These are phyloP conservation scores for Chaunax sp. DNA, from an alignment of 2,797 vertebrate species.

Conservation along the genomic window DNA sequence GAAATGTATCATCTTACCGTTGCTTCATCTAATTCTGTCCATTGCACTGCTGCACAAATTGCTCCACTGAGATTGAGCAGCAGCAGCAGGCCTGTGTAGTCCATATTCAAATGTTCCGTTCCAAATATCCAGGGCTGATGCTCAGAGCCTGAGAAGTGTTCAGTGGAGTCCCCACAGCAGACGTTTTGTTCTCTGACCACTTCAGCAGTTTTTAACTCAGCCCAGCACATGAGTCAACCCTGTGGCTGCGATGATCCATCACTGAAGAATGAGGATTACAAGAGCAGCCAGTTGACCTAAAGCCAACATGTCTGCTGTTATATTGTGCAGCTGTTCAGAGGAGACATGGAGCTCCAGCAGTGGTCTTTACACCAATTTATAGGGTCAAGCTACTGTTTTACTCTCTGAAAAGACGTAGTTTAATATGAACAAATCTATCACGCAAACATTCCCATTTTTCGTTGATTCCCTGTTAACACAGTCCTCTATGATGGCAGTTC, in stretches of 20 bases:
- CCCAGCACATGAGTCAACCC: conserved; percentile 74
- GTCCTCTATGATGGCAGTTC: conserved; percentile 3
- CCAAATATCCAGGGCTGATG: conserved; percentile 4
- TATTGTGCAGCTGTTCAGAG: conserved; percentile 47
- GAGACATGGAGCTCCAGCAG: conserved; percentile 1
- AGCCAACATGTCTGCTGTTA: conserved; percentile 46
- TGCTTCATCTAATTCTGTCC: conserved; percentile 77
- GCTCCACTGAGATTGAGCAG: conserved; percentile 50
- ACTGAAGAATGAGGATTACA: conserved; percentile 75
- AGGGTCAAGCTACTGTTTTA: neutral
- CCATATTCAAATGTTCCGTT: conserved; percentile 51
- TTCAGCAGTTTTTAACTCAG: conserved; percentile 66
- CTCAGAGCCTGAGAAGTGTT: conserved; percentile 25
- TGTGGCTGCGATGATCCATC: conserved; percentile 74
- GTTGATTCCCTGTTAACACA: conserved; percentile 6
- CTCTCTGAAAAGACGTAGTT: neutral
- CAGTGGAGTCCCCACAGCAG: conserved; percentile 44
- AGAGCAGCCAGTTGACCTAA: conserved; percentile 56
- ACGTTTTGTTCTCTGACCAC: conserved; percentile 46
- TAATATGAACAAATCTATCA: neutral
- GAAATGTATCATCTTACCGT: conserved; percentile 60
- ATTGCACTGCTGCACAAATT: conserved; percentile 64
- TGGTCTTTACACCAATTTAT: conserved; percentile 6
- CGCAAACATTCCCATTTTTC: neutral
- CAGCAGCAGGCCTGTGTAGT: conserved; percentile 47